These are phyloP conservation scores for Dasypogon diadema DNA, from an alignment of 2,888 invertebrate species.

Conservation along the genomic window DNA sequence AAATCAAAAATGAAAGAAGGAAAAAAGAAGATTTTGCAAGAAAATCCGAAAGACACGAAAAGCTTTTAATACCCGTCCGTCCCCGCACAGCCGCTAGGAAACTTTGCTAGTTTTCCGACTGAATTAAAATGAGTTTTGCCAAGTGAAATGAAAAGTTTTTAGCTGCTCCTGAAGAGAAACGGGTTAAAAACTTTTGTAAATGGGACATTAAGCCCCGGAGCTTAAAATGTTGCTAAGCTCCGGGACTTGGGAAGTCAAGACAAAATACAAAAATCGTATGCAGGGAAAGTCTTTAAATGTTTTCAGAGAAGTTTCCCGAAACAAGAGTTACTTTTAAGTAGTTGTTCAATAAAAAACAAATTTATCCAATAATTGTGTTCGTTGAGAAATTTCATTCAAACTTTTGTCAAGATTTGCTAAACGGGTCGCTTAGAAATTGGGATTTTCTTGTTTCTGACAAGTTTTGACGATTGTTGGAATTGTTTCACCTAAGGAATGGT, in stretches of 20 bases:
- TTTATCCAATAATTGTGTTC: background rate
- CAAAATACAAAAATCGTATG: constrained; percentile 18
- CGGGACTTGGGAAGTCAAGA: background rate
- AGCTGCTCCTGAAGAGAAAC: constrained; percentile 3
- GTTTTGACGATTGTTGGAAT: too few species aligned
- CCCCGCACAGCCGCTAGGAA: background rate
- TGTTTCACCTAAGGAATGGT: too few species aligned
- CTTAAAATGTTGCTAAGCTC: constrained; percentile 16
- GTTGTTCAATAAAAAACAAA: background rate
- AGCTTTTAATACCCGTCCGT: constrained; percentile 1
- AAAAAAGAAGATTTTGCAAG: background rate
- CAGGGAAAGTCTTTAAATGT: background rate
- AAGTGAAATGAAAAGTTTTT: constrained; percentile 20
- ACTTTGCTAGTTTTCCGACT: constrained; percentile 13
- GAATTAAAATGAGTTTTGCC: constrained; percentile 17
- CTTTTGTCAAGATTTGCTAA: too few species aligned
- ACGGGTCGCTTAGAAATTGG: too few species aligned
- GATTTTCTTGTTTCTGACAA: too few species aligned
- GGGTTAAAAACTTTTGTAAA: constrained; percentile 16
- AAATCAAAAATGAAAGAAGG: background rate
- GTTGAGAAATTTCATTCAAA: background rate
- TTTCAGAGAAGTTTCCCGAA: background rate
- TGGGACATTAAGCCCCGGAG: constrained; percentile 11
- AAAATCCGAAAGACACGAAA: constrained; percentile 14
- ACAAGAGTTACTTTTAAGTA: constrained; percentile 3